These are phyloP conservation scores for Ammodytes dubius DNA, from an alignment of 2,113 vertebrate genomes.

Conservation along the genomic window DNA sequence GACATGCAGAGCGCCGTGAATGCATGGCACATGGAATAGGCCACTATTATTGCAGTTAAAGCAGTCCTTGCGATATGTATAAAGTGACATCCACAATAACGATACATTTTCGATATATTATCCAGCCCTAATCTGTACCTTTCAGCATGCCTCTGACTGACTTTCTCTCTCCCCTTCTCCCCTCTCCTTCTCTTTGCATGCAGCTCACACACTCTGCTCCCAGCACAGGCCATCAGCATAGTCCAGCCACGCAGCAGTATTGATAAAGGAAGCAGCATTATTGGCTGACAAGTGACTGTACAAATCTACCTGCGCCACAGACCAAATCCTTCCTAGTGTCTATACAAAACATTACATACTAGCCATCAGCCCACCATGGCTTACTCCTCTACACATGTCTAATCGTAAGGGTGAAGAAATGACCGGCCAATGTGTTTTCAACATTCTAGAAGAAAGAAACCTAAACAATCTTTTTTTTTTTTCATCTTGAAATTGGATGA, in stretches of 20 bases:
- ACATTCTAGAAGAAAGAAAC: too few species aligned
- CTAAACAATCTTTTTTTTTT: too few species aligned
- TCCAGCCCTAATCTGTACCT: not conserved
- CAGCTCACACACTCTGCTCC: constrained; percentile 53
- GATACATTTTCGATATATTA: too few species aligned
- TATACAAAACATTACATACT: constrained; percentile 1
- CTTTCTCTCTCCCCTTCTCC: not conserved
- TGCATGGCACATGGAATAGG: too few species aligned
- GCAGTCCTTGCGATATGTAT: too few species aligned
- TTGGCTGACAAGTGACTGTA: constrained; percentile 30
- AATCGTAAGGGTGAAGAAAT: too few species aligned
- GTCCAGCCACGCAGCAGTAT: constrained; percentile 55
- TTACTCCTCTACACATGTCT: not conserved
- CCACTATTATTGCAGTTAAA: too few species aligned
- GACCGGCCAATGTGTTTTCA: too few species aligned
- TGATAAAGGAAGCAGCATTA: constrained; percentile 45
- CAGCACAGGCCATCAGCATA: constrained; percentile 31
- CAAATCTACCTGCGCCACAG: constrained; percentile 54
- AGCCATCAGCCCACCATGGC: not conserved
- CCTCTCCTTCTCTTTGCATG: constrained; percentile 40
- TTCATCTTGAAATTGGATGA: too few species aligned
- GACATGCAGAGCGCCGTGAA: too few species aligned
- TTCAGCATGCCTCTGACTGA: constrained; percentile 13
- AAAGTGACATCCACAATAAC: too few species aligned
- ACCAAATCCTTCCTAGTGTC: constrained; percentile 22